Evolutionary conservation across 2,888 invertebrate species (phyloP), one percentile per base, ranked within the genome.

Genomic region (Eulithis testata): DNA sequence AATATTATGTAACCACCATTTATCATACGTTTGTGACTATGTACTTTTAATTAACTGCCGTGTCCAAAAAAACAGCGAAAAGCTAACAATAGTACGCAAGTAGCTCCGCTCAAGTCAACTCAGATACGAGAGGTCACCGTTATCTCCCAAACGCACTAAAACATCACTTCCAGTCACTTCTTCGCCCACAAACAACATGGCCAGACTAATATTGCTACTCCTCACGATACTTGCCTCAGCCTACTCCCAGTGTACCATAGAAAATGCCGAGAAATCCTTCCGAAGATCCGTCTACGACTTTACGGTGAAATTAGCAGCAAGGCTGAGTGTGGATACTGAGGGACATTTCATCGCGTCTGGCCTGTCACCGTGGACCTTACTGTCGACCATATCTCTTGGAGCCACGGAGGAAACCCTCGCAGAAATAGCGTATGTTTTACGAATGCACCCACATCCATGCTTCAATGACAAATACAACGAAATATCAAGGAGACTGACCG

Each of bases 321-420:
- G 87, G 61, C 75, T 87, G 7, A 81, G 78, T 5, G 66, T 80
- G 45, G 89, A 90, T 12, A 86, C 84, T 0, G 90, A 91, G 0
- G 82, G 85, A 27, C 92, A 92, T 57, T 92, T 91, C 71, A 77
- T 90, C 0, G 71, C 84, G 0, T 90, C 91, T 0, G 83, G 88
- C 0, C 68, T 91, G 0, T 91, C 91, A 0, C 79, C 86, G 21
- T 91, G 92, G 92, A 79, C 84, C 0, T 71, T 93, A 4, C 71
- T 93, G 2, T 74, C 91, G 0, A 75, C 82, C 0, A 64, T 87
- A 0, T 86, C 90, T 0, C 75, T 88, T 1, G 91, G 90, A 0
- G 90, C 92, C 0, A 69, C 77, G 0, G 86, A 80, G 0, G 71
- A 74, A 0, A 89, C 91, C 0, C 64, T 87, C 0, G 47, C 70